These are phyloP conservation scores for Calonectris borealis DNA, from an alignment of 2,113 vertebrate species.

Conservation along the genomic window DNA sequence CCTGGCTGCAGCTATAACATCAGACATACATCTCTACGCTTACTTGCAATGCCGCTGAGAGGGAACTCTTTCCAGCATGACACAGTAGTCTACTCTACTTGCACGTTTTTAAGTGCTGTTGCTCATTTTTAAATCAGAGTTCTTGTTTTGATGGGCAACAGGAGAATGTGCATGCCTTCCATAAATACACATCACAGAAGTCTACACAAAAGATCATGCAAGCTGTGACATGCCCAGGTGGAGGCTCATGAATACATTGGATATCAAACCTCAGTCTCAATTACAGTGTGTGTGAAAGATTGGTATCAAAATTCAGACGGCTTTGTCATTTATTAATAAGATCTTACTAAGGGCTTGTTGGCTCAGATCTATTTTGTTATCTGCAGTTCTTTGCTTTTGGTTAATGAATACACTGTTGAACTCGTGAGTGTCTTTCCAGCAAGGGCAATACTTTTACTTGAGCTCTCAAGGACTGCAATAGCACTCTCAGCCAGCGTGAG, in stretches of 20 bases:
- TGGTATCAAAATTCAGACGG: constrained; percentile 23
- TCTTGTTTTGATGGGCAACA: not conserved
- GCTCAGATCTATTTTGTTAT: not conserved
- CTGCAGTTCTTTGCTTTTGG: not conserved
- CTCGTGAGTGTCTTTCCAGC: not conserved
- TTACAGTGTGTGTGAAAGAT: constrained; percentile 35
- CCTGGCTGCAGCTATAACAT: not conserved
- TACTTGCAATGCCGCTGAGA: not conserved
- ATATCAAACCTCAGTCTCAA: constrained; percentile 3
- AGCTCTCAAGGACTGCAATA: not conserved
- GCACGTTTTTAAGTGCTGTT: not conserved
- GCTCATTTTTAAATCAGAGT: not conserved
- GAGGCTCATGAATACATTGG: not conserved
- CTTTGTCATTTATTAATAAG: constrained; percentile 25
- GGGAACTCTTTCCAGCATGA: not conserved
- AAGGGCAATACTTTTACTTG: not conserved
- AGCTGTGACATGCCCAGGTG: not conserved
- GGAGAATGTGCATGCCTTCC: not conserved
- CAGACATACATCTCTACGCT: not conserved
- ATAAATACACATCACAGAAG: not conserved
- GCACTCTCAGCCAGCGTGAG: not conserved
- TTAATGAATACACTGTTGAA: not conserved
- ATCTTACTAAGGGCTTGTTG: not conserved
- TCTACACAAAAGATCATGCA: not conserved
- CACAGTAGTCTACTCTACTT: not conserved